Conservation (phyloP, 2,113 vertebrate genomes). For the Hiodon tergisus region DNA sequence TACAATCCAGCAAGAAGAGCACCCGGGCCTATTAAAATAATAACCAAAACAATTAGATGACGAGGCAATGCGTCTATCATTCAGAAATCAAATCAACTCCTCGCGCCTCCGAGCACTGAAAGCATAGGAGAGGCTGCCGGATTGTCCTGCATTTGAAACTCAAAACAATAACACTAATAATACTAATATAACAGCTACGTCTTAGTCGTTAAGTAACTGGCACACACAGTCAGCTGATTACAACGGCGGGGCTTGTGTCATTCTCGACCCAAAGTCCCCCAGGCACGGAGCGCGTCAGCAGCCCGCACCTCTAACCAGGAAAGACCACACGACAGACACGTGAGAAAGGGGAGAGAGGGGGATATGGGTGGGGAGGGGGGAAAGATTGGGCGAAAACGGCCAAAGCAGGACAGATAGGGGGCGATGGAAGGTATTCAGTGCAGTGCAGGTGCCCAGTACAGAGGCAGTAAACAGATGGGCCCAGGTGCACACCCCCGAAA, state of each 20-base stretch:
- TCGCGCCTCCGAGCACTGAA: background rate
- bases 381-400: too few species aligned
- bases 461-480: too few species aligned
- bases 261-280: too few species aligned
- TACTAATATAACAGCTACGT: background rate
- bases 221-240: slow-evolving; percentile 6
- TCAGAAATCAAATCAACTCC: slow-evolving; percentile 6
- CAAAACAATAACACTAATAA: background rate
- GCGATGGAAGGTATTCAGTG: too few species aligned
- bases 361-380: too few species aligned
- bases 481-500: background rate
- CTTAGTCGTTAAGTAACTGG: slow-evolving; percentile 5
- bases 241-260: background rate
- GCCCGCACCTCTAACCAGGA: too few species aligned
- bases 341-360: too few species aligned
- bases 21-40: background rate
- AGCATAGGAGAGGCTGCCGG: background rate
- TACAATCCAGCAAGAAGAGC: background rate
- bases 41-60: background rate
- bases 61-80: background rate
- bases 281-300: too few species aligned
- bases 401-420: too few species aligned
- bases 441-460: too few species aligned
- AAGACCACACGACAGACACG: too few species aligned
- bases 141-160: background rate